Base-by-base conservation (phyloP, 2,113 vertebrate species). In the Rhabdomys dilectus region DNA sequence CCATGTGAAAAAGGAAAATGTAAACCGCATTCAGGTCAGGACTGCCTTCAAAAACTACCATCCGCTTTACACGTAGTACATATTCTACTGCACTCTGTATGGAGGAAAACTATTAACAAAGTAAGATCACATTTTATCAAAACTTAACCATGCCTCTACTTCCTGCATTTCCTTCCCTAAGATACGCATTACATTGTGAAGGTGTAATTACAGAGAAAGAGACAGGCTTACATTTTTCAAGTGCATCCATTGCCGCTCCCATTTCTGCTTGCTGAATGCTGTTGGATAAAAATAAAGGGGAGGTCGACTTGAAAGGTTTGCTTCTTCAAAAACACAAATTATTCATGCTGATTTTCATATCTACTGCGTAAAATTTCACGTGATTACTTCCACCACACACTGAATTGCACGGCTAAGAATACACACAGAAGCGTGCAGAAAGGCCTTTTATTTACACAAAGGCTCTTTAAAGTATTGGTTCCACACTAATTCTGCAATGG, bases 261-360 rank as follows among this genome's bases (percentile, higher is more conserved):
- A 99, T 99, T 98, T 99, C 99, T 0, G 99, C 99, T 98, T 99
- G 99, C 96, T 99, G 99, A 98, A 99, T 99, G 96, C 99, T 99
- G 98, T 98, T 82, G 98, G 96, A 96, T 68, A 97, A 96, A 96
- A 98, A 85, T 42, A 93, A 98, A 98, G 96, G 89, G 93, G 89
- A 98, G 86, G 24, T 72, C 56, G 1, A 51, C 51, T 91, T 97
- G 80, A 95, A 84, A 96, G 70, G 48, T 5, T 82, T 62, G 70
- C 94, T 94, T 92, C 80, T 39, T 31, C 34, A 56, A 76, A 94
- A 93, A 88, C 73, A 95, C 77, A 94, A 66, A 22, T 31, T 87
- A 73, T 82, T 90, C 94, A 86, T 42, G 78, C 48, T 73, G 70
- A 85, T 91, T 92, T 95, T 91, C 95, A 84, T 45, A 42, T 76